Conservation (phyloP, 2,113 vertebrate species). For the Pao palembangensis region DNA sequence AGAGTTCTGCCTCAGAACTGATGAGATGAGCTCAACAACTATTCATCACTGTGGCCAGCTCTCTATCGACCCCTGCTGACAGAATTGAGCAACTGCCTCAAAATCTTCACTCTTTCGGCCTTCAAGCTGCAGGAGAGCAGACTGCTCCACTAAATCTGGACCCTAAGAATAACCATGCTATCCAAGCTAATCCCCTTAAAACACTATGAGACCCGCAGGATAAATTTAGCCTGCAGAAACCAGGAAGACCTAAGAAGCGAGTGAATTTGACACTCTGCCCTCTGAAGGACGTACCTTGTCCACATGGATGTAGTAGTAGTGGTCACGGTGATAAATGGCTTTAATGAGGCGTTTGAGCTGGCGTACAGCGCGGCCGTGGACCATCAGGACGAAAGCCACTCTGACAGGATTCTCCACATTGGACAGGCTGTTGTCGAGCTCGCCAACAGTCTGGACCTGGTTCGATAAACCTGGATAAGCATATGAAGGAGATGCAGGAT, state of each 20-base stretch:
- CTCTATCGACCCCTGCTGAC: constrained; percentile 25
- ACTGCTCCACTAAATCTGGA: constrained; percentile 38
- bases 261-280: neutral
- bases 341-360: constrained; percentile 95
- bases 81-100: constrained; percentile 19
- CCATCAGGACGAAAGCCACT: constrained; percentile 90
- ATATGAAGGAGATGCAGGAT: neutral
- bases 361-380: constrained; percentile 88
- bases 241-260: constrained; percentile 4
- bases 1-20: constrained; percentile 25
- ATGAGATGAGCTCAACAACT: constrained; percentile 15
- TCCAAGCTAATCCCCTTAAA: constrained; percentile 60
- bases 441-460: constrained; percentile 79
- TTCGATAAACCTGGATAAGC: constrained; percentile 77
- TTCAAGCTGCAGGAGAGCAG: constrained; percentile 20
- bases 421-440: constrained; percentile 75
- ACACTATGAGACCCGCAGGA: constrained; percentile 30
- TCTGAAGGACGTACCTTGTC: constrained; percentile 80
- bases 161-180: constrained; percentile 58
- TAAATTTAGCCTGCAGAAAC: constrained; percentile 37
- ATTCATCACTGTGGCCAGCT: constrained; percentile 34
- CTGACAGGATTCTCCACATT: constrained; percentile 80
- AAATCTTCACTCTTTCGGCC: constrained; percentile 27
- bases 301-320: constrained; percentile 97
- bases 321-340: constrained; percentile 90